phyloP scores from a whole-genome alignment of 2,797 vertebrate species.

The Megalops cyprinoides region DNA sequence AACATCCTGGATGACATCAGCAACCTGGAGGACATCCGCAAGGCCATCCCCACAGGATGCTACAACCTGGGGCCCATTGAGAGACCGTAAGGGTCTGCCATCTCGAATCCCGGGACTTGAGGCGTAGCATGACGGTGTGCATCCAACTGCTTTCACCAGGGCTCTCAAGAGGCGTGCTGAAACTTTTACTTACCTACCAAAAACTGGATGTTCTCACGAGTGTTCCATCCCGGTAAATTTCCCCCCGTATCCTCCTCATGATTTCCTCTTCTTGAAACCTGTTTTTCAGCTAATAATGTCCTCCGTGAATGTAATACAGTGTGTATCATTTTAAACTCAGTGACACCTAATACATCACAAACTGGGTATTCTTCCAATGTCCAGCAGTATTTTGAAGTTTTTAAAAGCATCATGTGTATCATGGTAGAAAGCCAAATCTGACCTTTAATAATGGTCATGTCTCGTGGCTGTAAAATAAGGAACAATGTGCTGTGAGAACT shows the following conservation, averaged over 20 bases:
- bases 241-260: too few species aligned
- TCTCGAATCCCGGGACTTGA: too few species aligned
- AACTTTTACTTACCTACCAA: too few species aligned
- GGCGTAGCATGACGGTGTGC: too few species aligned
- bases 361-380: not conserved
- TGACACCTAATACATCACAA: not conserved
- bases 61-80: constrained; percentile 81
- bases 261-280: not conserved
- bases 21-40: constrained; percentile 84
- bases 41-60: constrained; percentile 79
- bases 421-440: too few species aligned
- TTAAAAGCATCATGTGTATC: too few species aligned
- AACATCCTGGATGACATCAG: constrained; percentile 79
- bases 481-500: not conserved
- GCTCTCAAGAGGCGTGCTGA: too few species aligned
- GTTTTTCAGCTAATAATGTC: not conserved
- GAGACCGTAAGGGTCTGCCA: constrained; percentile 66
- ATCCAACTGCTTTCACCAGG: too few species aligned
- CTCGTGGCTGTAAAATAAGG: not conserved
- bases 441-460: too few species aligned
- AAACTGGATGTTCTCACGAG: too few species aligned
- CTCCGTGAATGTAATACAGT: not conserved
- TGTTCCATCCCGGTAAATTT: not conserved
- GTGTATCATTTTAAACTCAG: not conserved
- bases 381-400: not conserved